Base-by-base conservation (phyloP, 2,113 vertebrate species). In the Vireo altiloquus region DNA sequence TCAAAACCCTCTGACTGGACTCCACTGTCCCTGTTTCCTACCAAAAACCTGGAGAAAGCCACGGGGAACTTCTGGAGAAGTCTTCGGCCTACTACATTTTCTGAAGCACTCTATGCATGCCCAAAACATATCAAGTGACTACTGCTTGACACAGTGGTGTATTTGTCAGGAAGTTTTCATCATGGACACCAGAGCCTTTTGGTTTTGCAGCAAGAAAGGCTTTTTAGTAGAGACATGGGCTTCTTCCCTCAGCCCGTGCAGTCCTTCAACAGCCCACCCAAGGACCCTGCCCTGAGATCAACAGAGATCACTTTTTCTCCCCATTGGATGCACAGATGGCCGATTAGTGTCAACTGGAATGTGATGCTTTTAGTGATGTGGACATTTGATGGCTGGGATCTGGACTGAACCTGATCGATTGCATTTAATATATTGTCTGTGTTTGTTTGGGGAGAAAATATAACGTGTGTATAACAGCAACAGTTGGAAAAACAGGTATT, bases 401-500 rank as follows among this genome's bases (percentile, higher is more conserved):
- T 65, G 76, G 72, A 68, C 60, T 71, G 68, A 78, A 63, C 78
- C 35, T 63, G 69, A 86, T 49, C 3, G 7, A 83, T 61, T 80
- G 68, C 42, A 65, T 72, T 74, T 83, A 87, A 85, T 86, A 56
- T 42, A 90, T 39, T 64, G 47, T 23, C 72, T 81, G 23, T 60
- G 35, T 56, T 75, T 65, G 46, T 75, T 30, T 84, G 59, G 53
- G 46, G 35, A 78, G 52, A 86, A 88, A 82, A 46, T 50, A 19
- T n/a, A 82, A 60, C 65, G 83, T 69, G 93, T 88, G 60, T 90
- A 40, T 52, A 88, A 75, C 10, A 92, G 82, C 82, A 95, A 90
- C 59, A 63, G 80, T 84, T 93, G 54, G 79, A 92, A 94, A 90
- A 94, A 84, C 78, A 88, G 90, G 68, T 90, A 69, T 82, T 91